Evolutionary conservation across 1,140 invertebrate genomes (phyloP).

Genomic region (Vanessa atalanta): DNA sequence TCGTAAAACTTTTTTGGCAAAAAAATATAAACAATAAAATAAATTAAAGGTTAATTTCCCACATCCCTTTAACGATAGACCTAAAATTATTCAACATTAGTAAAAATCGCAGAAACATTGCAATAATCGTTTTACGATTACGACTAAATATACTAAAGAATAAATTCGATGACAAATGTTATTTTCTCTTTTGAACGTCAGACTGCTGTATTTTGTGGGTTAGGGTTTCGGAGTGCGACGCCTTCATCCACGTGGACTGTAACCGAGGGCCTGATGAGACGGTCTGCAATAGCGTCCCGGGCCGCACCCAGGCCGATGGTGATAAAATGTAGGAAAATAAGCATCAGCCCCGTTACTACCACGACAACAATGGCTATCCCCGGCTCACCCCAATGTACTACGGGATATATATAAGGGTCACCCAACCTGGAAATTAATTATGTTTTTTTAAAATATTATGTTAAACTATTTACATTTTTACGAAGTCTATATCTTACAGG

Average conservation of each 20-base stretch:
- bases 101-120: too few species aligned
- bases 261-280: conserved; percentile 41
- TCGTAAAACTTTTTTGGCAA: too few species aligned
- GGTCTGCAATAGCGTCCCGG: conserved; percentile 48
- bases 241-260: conserved; percentile 46
- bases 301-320: conserved; percentile 51
- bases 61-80: too few species aligned
- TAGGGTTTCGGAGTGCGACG: conserved; percentile 44
- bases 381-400: conserved; percentile 66
- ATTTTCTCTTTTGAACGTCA: background rate
- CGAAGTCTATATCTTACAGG: too few species aligned
- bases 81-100: too few species aligned
- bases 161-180: conserved; percentile 6
- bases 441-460: too few species aligned
- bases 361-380: conserved; percentile 48
- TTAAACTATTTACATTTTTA: too few species aligned
- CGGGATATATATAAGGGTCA: conserved; percentile 68
- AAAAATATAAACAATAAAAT: too few species aligned
- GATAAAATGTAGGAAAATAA: conserved; percentile 55
- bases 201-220: conserved; percentile 17
- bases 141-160: background rate
- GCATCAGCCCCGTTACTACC: conserved; percentile 53
- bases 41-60: too few species aligned
- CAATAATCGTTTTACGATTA: too few species aligned
- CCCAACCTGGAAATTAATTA: conserved; percentile 59